Evolutionary conservation across 2,888 invertebrate species (phyloP).

Genomic region (Platycnemis pennipes): DNA sequence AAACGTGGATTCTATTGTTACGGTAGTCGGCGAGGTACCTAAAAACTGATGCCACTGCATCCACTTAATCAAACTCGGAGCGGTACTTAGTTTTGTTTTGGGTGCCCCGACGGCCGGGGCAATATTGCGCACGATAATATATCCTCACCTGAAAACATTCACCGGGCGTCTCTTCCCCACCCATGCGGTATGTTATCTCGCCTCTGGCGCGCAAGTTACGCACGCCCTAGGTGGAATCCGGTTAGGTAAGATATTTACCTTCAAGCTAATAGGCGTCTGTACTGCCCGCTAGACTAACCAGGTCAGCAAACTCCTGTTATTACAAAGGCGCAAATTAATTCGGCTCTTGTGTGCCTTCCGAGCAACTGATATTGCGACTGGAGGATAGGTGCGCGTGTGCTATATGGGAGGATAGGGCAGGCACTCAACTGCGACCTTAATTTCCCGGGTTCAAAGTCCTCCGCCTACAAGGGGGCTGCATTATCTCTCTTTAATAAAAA

Average conservation of each 20-base stretch:
- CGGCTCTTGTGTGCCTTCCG: background rate
- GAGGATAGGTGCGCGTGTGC: background rate
- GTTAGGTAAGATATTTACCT: background rate
- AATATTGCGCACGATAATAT: background rate
- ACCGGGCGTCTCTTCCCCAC: background rate
- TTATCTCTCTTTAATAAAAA: background rate
- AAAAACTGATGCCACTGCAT: background rate
- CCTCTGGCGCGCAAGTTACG: background rate
- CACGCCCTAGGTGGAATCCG: background rate
- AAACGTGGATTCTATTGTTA: background rate
- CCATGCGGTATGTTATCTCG: background rate
- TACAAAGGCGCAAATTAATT: constrained; percentile 17
- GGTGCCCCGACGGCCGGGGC: background rate
- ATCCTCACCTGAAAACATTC: background rate
- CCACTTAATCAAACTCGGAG: background rate
- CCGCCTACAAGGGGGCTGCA: background rate
- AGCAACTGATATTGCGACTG: background rate
- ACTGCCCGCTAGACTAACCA: background rate
- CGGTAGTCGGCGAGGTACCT: background rate
- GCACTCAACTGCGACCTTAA: background rate
- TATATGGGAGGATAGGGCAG: background rate
- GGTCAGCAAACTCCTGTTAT: constrained; percentile 2
- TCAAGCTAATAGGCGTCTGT: constrained; percentile 3
- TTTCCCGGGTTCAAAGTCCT: background rate
- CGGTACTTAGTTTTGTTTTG: background rate